Conservation (phyloP, 2,888 invertebrate genomes). For the Belgica antarctica region DNA sequence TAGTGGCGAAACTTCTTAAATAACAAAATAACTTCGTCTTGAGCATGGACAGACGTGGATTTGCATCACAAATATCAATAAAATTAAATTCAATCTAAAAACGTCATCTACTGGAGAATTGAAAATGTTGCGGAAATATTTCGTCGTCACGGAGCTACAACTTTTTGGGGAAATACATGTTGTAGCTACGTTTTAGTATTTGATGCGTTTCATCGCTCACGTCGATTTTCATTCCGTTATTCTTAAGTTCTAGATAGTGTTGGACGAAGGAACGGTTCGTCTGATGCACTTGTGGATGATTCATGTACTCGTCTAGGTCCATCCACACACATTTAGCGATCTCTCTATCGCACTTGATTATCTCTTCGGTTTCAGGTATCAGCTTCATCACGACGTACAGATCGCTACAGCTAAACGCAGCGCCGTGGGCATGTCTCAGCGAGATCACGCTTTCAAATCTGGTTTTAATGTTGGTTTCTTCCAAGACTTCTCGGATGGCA, state of each 20-base stretch:
- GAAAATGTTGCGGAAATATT: no score
- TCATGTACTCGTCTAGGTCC: slow-evolving; percentile 69
- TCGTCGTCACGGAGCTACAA: no score
- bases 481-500: slow-evolving; percentile 79
- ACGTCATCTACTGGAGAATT: no score
- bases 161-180: slow-evolving; percentile 51
- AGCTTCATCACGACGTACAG: slow-evolving; percentile 78
- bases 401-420: slow-evolving; percentile 80
- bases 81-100: no score
- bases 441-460: slow-evolving; percentile 70
- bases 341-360: slow-evolving; percentile 72
- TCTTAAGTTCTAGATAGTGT: slow-evolving; percentile 65
- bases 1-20: no score
- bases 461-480: slow-evolving; percentile 83
- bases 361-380: slow-evolving; percentile 62
- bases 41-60: no score
- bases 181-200: slow-evolving; percentile 51
- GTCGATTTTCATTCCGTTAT: slow-evolving; percentile 62
- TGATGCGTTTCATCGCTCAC: slow-evolving; percentile 56
- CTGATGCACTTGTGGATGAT: slow-evolving; percentile 69
- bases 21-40: no score
- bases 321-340: slow-evolving; percentile 80
- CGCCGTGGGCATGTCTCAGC: slow-evolving; percentile 74
- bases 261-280: slow-evolving; percentile 67
- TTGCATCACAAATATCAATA: no score